phyloP scores from a whole-genome alignment of 2,888 invertebrate genomes.

The Alloscopus bannaensis region DNA sequence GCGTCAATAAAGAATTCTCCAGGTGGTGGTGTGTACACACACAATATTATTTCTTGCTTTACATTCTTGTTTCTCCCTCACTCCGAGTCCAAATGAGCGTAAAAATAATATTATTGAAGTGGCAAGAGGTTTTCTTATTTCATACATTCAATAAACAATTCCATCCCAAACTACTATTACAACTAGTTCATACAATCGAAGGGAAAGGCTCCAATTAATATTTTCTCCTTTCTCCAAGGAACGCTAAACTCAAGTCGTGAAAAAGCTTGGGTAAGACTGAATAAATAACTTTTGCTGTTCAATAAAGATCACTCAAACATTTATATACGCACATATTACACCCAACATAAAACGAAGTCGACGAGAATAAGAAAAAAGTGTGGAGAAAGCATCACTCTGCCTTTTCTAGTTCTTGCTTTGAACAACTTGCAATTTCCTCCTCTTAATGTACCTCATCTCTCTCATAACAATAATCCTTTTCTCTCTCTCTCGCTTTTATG shows the following conservation, averaged over 20 bases:
- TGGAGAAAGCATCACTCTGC: constrained; percentile 9
- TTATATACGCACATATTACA: no score
- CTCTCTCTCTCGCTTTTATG: not conserved
- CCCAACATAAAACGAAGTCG: constrained; percentile 16
- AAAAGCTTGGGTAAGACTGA: constrained; percentile 51
- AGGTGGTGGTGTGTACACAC: constrained; percentile 5
- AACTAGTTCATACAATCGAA: constrained; percentile 4
- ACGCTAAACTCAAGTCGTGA: constrained; percentile 22
- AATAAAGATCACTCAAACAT: constrained; percentile 47
- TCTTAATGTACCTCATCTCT: not conserved
- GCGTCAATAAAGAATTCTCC: constrained; percentile 18
- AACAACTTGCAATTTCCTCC: not conserved
- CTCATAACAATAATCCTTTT: not conserved
- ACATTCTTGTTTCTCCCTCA: no score
- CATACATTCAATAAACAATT: no score
- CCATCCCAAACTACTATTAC: not conserved
- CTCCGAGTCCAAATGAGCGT: no score
- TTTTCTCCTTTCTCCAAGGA: constrained; percentile 31
- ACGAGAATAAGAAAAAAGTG: constrained; percentile 3
- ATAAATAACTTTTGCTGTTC: constrained; percentile 56
- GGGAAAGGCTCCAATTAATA: constrained; percentile 34
- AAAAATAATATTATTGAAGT: no score
- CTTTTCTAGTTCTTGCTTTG: not conserved
- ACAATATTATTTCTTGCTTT: constrained; percentile 42
- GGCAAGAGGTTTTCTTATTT: no score